A percentile compares a stretch with the other conserved stretches of the same genome.
These are phyloP conservation scores for Macroramphosus scolopax DNA, from an alignment of 2,797 vertebrate genomes.

Conservation along the genomic window DNA sequence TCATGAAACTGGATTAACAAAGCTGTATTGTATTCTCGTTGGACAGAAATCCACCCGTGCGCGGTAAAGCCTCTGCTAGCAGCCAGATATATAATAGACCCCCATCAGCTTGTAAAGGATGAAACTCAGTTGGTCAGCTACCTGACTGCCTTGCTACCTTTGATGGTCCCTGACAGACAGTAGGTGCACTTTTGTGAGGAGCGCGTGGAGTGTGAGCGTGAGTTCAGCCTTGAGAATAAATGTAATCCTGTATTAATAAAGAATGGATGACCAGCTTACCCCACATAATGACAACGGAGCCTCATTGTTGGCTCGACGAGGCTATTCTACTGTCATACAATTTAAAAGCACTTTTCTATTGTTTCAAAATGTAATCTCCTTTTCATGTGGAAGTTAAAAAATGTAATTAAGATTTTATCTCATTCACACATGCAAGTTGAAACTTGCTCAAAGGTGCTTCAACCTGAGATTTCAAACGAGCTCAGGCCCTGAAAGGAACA, in stretches of 20 bases:
- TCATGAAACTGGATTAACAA: conserved; percentile 33
- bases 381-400: neutral
- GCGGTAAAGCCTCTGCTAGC: conserved; percentile 23
- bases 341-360: too few relatives aligned
- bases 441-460: conserved; percentile 2
- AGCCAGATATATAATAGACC: conserved; percentile 17
- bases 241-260: conserved; percentile 77
- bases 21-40: conserved; percentile 13
- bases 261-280: conserved; percentile 62
- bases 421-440: neutral
- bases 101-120: conserved; percentile 31
- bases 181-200: conserved; percentile 19
- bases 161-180: conserved; percentile 54
- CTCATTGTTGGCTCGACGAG: too few relatives aligned
- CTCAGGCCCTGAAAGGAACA: conserved; percentile 18
- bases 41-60: conserved; percentile 28
- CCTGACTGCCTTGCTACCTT: conserved; percentile 57
- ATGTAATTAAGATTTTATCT: neutral
- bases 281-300: conserved; percentile 52
- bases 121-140: conserved; percentile 28
- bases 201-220: conserved; percentile 31
- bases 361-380: too few relatives aligned
- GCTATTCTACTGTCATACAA: too few relatives aligned
- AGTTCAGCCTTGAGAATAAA: conserved; percentile 65
- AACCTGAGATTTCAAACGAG: conserved; percentile 1